Evolutionary conservation across 2,113 vertebrate species (phyloP), one percentile per base, ranked within the genome.

Genomic region (Callipepla squamata): DNA sequence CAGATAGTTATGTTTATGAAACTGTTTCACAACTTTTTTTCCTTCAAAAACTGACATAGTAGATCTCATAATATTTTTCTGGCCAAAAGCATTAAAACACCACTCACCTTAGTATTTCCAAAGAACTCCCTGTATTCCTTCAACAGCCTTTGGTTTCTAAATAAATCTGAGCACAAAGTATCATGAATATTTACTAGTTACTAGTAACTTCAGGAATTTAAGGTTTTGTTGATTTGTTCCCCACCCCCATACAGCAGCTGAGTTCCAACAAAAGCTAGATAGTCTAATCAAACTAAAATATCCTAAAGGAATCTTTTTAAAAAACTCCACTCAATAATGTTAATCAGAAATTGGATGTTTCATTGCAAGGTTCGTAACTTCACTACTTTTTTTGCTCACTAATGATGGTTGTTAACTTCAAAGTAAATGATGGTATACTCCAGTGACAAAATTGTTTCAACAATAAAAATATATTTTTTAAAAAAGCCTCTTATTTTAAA

Each of bases 81-180:
- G 74, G 20, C 1, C 22, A 80, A 89, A 81, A 53, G 6, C n/a
- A 38, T 61, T 22, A 55, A 83, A 82, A 59, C 5, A 26, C 15
- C 48, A 65, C 62, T 98, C 97, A 99, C 99, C 98, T 99, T 99
- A 38, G 99, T 99, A 95, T 99, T 98, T 96, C 99, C 99, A 97
- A 99, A 98, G 95, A 99, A 99, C 87, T 99, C 98, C 96, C 97
- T 98, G 97, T 99, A 99, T 95, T 99, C 99, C 92, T 98, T 98
- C 96, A 99, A 94, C 90, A 99, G 93, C 90, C 98, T 98, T 94
- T 99, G 99, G 95, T 99, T 99, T 96, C 97, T 98, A 97, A 99
- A 99, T 30, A 99, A 95, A 96, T 99, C 99, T 99, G 93, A 93
- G 68, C 8, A 73, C 12, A 91, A 80, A 93, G 90, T 40, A 73